Conservation (phyloP, 2,113 vertebrate genomes). For the Bucco capensis region DNA sequence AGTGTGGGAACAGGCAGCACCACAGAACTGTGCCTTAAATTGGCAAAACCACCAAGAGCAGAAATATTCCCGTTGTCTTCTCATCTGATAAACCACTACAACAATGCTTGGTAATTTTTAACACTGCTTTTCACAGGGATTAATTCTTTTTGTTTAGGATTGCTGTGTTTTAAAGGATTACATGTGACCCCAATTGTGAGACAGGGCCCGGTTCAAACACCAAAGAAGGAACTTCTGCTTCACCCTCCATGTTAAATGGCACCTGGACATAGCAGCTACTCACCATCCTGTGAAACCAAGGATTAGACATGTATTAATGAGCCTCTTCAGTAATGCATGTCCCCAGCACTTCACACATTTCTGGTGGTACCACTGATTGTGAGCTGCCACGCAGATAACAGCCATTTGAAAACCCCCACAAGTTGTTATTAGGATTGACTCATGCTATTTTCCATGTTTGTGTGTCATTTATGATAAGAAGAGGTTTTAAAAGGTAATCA, state of each 20-base stretch:
- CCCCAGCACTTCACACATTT: background rate
- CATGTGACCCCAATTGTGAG: background rate
- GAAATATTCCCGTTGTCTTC: background rate
- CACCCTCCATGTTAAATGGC: background rate
- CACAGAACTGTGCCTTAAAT: background rate
- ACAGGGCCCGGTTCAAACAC: background rate
- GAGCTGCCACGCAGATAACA: constrained; percentile 31
- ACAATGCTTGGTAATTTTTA: background rate
- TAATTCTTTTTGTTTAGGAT: background rate
- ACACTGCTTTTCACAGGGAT: background rate
- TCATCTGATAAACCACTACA: background rate
- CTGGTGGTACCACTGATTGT: background rate
- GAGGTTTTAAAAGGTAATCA: background rate
- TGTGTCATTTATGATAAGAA: background rate
- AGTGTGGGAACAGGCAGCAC: background rate
- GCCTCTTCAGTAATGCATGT: background rate
- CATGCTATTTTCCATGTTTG: background rate
- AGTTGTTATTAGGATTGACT: background rate
- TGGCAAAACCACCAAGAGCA: background rate
- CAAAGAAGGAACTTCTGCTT: background rate
- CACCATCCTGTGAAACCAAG: constrained; percentile 29
- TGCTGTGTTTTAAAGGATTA: background rate
- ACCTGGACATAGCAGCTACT: background rate
- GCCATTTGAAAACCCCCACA: background rate
- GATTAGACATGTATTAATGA: constrained; percentile 49